A percentile compares a stretch with the other conserved stretches of the same genome.
phyloP scores from a whole-genome alignment of 2,113 vertebrate species.

The Epinephelus cyanopodus region DNA sequence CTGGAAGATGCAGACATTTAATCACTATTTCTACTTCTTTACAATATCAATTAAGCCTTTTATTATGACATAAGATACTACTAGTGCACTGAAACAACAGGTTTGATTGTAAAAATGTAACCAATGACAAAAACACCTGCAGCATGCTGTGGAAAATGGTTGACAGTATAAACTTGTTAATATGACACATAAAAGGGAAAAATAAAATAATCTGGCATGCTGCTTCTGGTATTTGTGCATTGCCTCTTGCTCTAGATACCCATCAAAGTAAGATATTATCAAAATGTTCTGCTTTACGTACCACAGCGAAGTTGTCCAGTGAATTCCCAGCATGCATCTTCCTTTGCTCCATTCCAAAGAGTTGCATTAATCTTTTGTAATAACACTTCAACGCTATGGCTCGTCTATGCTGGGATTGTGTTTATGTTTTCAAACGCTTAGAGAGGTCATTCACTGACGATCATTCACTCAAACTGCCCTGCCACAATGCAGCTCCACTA shows the following conservation, averaged over 20 bases:
- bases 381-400: constrained; percentile 60
- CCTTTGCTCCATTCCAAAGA: constrained; percentile 28
- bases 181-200: neutral
- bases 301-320: neutral
- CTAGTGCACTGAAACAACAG: neutral
- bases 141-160: too few relatives aligned
- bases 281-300: neutral
- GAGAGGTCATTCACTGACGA: constrained; percentile 68
- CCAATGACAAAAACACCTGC: too few relatives aligned
- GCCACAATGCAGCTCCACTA: constrained; percentile 81
- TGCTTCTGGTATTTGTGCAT: neutral
- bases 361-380: constrained; percentile 64
- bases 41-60: neutral
- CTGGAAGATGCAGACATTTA: too few relatives aligned
- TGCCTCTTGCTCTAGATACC: neutral
- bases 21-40: too few relatives aligned
- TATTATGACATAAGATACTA: neutral
- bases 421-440: constrained; percentile 68
- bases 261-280: neutral
- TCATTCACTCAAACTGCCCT: constrained; percentile 87
- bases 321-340: constrained; percentile 8
- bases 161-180: too few relatives aligned
- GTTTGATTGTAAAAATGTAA: neutral
- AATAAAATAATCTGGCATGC: neutral
- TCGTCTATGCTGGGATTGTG: constrained; percentile 41